phyloP scores from a whole-genome alignment of 2,113 vertebrate genomes.

The Martes martes region DNA sequence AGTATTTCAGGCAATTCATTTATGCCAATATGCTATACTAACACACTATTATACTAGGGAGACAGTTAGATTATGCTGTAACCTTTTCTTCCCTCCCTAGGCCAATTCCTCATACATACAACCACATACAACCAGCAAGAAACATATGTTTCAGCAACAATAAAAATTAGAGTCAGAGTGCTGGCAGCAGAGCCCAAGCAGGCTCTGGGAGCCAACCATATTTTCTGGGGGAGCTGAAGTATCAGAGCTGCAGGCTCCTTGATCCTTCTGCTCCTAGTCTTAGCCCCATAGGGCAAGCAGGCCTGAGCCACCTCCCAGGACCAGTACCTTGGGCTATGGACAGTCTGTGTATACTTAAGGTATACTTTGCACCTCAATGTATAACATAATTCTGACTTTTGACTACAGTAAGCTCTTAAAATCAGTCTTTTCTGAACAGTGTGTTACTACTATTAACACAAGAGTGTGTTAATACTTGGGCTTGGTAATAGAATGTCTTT shows the following conservation, averaged over 20 bases:
- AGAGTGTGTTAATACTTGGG: no score
- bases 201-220: not conserved
- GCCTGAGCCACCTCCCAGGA: not conserved
- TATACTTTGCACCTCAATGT: not conserved
- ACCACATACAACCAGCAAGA: not conserved
- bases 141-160: not conserved
- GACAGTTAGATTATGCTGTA: not conserved
- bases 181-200: accelerated
- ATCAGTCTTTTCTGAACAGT: not conserved
- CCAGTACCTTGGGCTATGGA: not conserved
- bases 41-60: not conserved
- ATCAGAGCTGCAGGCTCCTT: not conserved
- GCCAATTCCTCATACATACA: not conserved
- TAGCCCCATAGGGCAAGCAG: accelerated
- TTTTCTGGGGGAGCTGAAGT: not conserved
- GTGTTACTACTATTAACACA: no score
- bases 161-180: accelerated
- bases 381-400: not conserved
- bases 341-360: slow-evolving; percentile 23
- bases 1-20: not conserved
- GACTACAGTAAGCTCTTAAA: not conserved
- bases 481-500: not conserved
- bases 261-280: not conserved
- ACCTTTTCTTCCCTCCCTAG: not conserved
- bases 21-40: no score